Percentiles rank a stretch among this genome's conserved stretches.
Evolutionary conservation across 23 tunicate species (phyloP).

Genomic region (Styela plicata): DNA sequence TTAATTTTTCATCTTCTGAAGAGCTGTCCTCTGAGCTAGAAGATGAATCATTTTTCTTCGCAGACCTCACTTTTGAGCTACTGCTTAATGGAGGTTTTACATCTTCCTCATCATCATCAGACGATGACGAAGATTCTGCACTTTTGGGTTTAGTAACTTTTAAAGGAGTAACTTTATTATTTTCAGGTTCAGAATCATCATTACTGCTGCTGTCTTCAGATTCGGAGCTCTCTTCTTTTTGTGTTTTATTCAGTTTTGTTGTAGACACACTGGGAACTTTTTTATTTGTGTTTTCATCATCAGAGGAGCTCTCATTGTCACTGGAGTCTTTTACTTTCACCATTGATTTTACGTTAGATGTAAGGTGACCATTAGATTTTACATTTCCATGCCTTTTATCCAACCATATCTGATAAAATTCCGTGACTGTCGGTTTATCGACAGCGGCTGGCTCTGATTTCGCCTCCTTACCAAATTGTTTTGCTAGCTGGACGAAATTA

Average conservation of each 20-base stretch:
- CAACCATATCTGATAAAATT: slow-evolving; percentile 48
- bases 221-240: not conserved
- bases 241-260: too few relatives aligned
- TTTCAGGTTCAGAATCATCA: not conserved
- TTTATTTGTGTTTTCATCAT: too few relatives aligned
- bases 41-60: not conserved
- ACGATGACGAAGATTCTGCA: too few relatives aligned
- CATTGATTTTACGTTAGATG: too few relatives aligned
- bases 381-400: not conserved
- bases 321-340: too few relatives aligned
- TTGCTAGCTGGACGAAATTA: slow-evolving; percentile 50
- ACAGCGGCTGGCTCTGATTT: slow-evolving; percentile 10
- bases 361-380: too few relatives aligned
- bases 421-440: slow-evolving; percentile 46
- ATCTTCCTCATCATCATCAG: too few relatives aligned
- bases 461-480: slow-evolving; percentile 11
- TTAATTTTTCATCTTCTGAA: not conserved
- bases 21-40: not conserved
- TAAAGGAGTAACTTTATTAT: not conserved
- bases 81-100: too few relatives aligned
- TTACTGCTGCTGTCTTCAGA: not conserved
- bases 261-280: too few relatives aligned
- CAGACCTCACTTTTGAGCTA: too few relatives aligned
- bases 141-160: not conserved
- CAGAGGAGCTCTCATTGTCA: too few relatives aligned